A percentile compares a stretch with the other conserved stretches of the same genome.
phyloP scores from a whole-genome alignment of 2,888 invertebrate genomes.

The Calliphora vomitoria region DNA sequence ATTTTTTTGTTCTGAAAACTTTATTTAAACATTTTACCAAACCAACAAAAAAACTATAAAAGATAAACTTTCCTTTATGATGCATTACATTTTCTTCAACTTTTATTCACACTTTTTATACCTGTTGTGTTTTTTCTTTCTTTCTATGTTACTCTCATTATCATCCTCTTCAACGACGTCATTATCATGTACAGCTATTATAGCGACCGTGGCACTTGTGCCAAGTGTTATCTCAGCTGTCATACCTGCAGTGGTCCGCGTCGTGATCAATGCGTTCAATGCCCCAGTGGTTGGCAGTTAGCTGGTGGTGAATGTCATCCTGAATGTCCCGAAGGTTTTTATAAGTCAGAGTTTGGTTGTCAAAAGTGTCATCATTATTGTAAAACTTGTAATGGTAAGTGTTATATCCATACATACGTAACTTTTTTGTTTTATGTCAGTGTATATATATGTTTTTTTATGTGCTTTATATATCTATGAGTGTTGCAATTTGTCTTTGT shows the following conservation, averaged over 20 bases:
- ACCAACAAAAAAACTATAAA: background rate
- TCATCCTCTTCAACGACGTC: background rate
- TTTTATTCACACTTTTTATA: constrained; percentile 11
- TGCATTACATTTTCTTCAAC: constrained; percentile 28
- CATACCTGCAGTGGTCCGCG: constrained; percentile 94
- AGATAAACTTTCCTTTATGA: constrained; percentile 50
- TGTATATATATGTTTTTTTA: background rate
- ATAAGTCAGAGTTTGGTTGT: constrained; percentile 92
- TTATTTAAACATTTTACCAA: background rate
- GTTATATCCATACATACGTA: background rate
- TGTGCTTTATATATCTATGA: constrained; percentile 26
- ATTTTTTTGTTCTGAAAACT: background rate
- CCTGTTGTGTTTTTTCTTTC: background rate
- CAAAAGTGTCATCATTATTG: constrained; percentile 96
- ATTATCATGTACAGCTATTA: constrained; percentile 88
- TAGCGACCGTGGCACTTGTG: constrained; percentile 93
- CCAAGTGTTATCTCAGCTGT: constrained; percentile 93
- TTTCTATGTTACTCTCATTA: constrained; percentile 1
- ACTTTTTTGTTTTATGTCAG: too few relatives aligned
- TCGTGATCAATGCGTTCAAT: constrained; percentile 93
- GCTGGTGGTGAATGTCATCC: constrained; percentile 94
- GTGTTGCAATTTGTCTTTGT: constrained; percentile 32
- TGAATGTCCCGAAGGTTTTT: constrained; percentile 94
- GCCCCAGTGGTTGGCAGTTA: constrained; percentile 92
- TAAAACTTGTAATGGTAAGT: constrained; percentile 92